Conservation (phyloP, 2,113 vertebrate genomes). For the Peucedramus taeniatus region DNA sequence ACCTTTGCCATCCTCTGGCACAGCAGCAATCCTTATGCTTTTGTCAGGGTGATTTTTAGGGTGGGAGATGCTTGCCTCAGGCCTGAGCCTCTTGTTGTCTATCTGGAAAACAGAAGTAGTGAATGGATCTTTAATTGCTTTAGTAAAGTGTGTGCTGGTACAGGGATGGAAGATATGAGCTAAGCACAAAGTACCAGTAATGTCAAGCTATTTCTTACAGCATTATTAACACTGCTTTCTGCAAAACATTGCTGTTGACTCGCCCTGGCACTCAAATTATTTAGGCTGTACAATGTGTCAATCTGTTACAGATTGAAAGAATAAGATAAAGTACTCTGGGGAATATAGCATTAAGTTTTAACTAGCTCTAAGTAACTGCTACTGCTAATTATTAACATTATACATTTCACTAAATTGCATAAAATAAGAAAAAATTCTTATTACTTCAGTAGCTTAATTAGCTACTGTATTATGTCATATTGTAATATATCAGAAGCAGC, state of each 20-base stretch:
- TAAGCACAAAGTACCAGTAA: background rate
- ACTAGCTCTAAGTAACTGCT: background rate
- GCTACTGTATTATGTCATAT: background rate
- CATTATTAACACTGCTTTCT: background rate
- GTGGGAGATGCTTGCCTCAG: background rate
- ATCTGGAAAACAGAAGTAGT: background rate
- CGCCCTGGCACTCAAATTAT: background rate
- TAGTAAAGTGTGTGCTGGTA: background rate
- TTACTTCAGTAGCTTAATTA: background rate
- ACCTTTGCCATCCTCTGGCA: background rate
- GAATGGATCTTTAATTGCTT: background rate
- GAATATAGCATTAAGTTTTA: background rate
- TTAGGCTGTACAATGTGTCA: background rate
- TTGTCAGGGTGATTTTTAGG: background rate
- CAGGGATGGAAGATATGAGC: background rate
- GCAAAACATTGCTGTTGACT: background rate
- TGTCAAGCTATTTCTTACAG: background rate
- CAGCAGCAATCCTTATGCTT: background rate
- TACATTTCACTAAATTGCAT: background rate
- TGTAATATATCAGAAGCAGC: background rate
- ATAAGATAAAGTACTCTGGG: background rate
- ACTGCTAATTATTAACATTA: background rate
- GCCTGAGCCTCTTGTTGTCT: background rate
- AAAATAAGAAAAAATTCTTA: background rate
- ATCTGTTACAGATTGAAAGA: background rate